Evolutionary conservation across 2,113 vertebrate genomes (phyloP).

Genomic region (Aegithalos caudatus): DNA sequence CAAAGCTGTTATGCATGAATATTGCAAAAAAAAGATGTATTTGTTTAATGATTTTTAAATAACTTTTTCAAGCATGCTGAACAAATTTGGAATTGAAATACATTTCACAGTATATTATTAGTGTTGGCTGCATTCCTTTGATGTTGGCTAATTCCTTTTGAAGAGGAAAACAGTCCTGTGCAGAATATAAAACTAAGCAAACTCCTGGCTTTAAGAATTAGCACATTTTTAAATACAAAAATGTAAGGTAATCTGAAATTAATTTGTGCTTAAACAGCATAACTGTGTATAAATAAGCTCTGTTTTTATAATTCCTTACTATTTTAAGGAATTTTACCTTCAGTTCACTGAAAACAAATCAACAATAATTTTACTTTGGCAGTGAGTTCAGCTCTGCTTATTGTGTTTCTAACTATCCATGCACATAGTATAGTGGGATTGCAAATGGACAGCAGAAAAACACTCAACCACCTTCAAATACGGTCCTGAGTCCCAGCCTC

Average conservation of each 20-base stretch:
- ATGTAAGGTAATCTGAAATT: neutral
- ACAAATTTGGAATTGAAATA: neutral
- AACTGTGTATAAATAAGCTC: neutral
- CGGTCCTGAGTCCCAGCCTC: neutral
- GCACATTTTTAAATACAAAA: neutral
- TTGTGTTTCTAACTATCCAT: rapidly evolving
- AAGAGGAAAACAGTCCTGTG: neutral
- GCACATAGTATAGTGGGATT: rapidly evolving
- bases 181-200: neutral
- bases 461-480: rapidly evolving
- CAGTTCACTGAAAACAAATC: neutral
- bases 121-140: neutral
- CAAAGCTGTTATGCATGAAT: neutral
- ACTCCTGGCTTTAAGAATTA: neutral
- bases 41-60: neutral
- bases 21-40: neutral
- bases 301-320: neutral
- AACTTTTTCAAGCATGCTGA: neutral
- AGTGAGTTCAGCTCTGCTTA: neutral
- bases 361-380: neutral
- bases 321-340: neutral
- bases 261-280: neutral
- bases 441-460: neutral
- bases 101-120: neutral
- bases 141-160: neutral